These are phyloP conservation scores for Bergia sp. DNA, from an alignment of 92 coral and sea anemone genomes.

Conservation along the genomic window DNA sequence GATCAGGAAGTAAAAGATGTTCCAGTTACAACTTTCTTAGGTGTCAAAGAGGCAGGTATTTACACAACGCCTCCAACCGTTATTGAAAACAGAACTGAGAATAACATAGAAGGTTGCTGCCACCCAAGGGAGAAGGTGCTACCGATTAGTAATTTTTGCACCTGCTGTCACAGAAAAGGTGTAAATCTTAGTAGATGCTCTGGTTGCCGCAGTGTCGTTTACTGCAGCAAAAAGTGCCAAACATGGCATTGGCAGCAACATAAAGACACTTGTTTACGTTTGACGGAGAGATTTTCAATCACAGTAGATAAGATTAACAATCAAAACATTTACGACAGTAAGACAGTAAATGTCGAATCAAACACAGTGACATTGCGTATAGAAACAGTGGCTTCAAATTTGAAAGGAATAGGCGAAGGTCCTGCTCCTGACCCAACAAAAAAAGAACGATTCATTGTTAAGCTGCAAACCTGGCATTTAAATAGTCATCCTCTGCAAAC, in stretches of 20 bases:
- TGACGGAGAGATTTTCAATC: constrained; percentile 55
- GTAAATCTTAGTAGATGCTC: constrained; percentile 42
- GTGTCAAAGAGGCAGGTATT: background rate
- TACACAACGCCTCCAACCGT: constrained; percentile 47
- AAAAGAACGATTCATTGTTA: constrained; percentile 57
- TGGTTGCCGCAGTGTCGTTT: constrained; percentile 55
- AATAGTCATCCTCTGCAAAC: constrained; percentile 64
- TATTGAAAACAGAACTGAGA: constrained; percentile 29
- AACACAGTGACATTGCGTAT: background rate
- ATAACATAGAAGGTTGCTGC: constrained; percentile 42
- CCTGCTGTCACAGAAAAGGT: constrained; percentile 45
- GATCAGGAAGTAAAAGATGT: background rate
- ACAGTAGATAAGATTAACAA: constrained; percentile 30
- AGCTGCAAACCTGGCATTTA: constrained; percentile 54
- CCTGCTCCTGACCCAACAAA: constrained; percentile 43
- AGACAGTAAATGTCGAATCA: too few relatives aligned
- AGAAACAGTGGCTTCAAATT: constrained; percentile 32
- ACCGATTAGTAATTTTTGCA: constrained; percentile 27
- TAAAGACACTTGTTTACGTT: constrained; percentile 43
- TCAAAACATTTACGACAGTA: too few relatives aligned
- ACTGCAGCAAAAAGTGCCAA: constrained; percentile 64
- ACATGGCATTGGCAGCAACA: constrained; percentile 52
- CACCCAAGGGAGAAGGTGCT: constrained; percentile 51
- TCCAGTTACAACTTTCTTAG: background rate
- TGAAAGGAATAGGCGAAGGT: constrained; percentile 53